Conservation (phyloP, 2,797 vertebrate species). For the Prionace glauca region DNA sequence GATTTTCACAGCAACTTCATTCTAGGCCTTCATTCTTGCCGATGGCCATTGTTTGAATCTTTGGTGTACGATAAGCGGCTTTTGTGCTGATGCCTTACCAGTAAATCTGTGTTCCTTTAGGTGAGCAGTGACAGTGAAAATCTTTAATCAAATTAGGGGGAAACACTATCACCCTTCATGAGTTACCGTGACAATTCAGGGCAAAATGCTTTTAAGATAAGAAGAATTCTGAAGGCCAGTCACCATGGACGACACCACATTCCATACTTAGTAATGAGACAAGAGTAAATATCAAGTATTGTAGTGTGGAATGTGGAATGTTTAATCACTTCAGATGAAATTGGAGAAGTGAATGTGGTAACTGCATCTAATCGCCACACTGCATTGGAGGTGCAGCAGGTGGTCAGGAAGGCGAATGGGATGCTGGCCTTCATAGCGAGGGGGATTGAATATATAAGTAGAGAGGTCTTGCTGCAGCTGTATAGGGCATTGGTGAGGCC, state of each 20-base stretch:
- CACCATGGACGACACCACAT: neutral
- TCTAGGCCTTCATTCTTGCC: neutral
- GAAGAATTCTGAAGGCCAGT: neutral
- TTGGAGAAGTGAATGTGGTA: neutral
- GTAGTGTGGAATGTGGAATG: neutral
- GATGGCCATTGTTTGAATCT: neutral
- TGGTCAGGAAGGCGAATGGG: too few relatives aligned
- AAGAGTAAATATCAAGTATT: neutral
- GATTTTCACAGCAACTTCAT: too few relatives aligned
- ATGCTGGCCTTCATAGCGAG: too few relatives aligned
- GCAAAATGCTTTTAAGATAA: neutral
- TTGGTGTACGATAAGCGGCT: neutral
- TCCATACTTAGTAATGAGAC: neutral
- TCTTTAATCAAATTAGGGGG: neutral
- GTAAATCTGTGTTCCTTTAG: neutral
- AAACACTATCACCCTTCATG: neutral
- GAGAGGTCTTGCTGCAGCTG: too few relatives aligned
- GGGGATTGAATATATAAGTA: too few relatives aligned
- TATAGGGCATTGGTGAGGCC: too few relatives aligned
- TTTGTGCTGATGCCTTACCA: neutral
- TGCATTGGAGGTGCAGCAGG: too few relatives aligned
- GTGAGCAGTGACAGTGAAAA: neutral
- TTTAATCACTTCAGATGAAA: neutral
- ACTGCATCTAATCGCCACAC: neutral
- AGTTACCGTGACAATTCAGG: neutral